phyloP scores from a whole-genome alignment of 2,113 vertebrate species.

The Forbesichthys papilliferus region DNA sequence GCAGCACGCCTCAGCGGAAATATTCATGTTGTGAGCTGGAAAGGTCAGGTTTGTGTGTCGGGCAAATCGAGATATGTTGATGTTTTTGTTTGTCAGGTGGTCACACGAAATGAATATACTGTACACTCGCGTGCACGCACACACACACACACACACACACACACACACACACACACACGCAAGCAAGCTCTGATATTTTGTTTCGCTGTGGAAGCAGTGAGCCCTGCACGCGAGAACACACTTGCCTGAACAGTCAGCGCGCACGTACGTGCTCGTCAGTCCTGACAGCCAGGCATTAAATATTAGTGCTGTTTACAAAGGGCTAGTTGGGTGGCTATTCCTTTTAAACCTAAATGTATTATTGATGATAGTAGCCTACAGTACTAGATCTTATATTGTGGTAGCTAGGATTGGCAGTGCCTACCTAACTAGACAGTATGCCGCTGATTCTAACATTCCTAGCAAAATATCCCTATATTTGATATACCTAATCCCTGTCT shows the following conservation, averaged over 20 bases:
- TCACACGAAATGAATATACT: conserved; percentile 8
- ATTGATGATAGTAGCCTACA: too few relatives aligned
- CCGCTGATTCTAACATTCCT: too few relatives aligned
- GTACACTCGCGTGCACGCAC: neutral
- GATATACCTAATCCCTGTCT: too few relatives aligned
- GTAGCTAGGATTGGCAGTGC: too few relatives aligned
- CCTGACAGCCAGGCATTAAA: conserved; percentile 69
- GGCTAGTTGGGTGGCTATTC: conserved; percentile 68
- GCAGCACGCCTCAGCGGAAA: conserved; percentile 11
- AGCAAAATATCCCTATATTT: too few relatives aligned
- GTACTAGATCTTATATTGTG: too few relatives aligned
- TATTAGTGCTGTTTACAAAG: conserved; percentile 60
- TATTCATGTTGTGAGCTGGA: conserved; percentile 16
- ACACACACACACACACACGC: conserved; percentile 7
- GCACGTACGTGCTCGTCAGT: conserved; percentile 51
- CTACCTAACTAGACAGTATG: too few relatives aligned
- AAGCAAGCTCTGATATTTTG: conserved; percentile 2
- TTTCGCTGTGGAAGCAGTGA: conserved; percentile 31
- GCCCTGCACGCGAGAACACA: conserved; percentile 38
- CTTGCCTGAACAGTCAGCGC: conserved; percentile 49
- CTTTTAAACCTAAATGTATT: conserved; percentile 24
- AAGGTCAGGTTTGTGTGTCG: conserved; percentile 21
- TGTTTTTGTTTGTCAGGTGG: conserved; percentile 21
- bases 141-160: conserved; percentile 5
- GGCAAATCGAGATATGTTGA: conserved; percentile 15